Base-by-base conservation (phyloP, 1,140 invertebrate species). In the Proctacanthus coquilletti region DNA sequence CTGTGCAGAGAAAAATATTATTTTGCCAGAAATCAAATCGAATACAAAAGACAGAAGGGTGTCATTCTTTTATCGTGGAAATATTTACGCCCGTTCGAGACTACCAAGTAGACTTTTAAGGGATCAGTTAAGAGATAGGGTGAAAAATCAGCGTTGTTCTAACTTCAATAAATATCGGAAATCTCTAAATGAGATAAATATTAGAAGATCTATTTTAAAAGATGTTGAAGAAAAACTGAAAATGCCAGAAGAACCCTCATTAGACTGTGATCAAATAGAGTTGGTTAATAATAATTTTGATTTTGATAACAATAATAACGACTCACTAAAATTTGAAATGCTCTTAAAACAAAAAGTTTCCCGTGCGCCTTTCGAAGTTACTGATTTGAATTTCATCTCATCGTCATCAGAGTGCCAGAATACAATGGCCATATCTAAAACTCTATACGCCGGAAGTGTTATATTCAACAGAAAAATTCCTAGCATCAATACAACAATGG, bases 401-500 rank as follows among this genome's bases (percentile, higher is more conserved):
- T 10, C 30, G 6, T 32, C 30, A 17, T 5, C 30, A 13, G 8
- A 8, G 30, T 17, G 5, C 5, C 30, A 32, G 5, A 32, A 10
- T 13, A 13, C 5, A 13, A 9, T 32, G 10, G 23, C 6, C 6
- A n/a, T 25, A 25, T 8, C n/a, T 25, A 32, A 13, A 32, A 32
- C 30, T 6, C 13, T 32, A 10, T 32, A 32, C 30, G 10, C 30
- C 8, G 13, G 30, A 5, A 32, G 30, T 32, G 13, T 6, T 13
- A 32, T 32, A 8, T 6, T 13, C 10, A 32, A 13, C 30, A 9
- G 30, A 6, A 32, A 32, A 32, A 32, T 32, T 13, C 30, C 30
- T 13, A 32, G 39, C 10, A 27, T 39, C 9, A 32, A 36, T 18
- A 34, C 29, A 1, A 40, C 34, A 15, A 21, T 29, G 33, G 38